Percentiles rank a stretch among this genome's conserved stretches.
phyloP scores from a whole-genome alignment of 2,797 vertebrate genomes.

The Hyperoplus lanceolatus region DNA sequence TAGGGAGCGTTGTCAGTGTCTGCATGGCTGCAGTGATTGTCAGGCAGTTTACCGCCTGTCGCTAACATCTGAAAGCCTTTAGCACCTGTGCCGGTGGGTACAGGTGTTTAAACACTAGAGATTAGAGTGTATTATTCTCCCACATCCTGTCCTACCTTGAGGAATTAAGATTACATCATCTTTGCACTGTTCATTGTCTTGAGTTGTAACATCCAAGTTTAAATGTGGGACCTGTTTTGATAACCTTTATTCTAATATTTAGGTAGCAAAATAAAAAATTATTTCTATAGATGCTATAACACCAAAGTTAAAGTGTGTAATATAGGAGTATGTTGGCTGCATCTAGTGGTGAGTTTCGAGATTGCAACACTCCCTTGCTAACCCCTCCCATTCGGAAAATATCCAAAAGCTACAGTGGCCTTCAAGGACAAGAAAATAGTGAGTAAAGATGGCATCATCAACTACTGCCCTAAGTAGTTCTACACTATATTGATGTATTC shows the following conservation, averaged over 20 bases:
- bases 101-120: constrained; percentile 27
- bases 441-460: too few species aligned
- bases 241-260: neutral
- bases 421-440: too few species aligned
- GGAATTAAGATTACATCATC: neutral
- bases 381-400: too few species aligned
- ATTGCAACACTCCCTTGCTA: too few species aligned
- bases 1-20: constrained; percentile 69
- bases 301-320: too few species aligned
- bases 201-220: neutral
- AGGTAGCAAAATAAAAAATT: neutral
- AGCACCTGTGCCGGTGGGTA: constrained; percentile 59
- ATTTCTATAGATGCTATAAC: neutral
- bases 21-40: constrained; percentile 70
- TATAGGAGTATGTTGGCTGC: too few species aligned
- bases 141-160: neutral
- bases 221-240: neutral
- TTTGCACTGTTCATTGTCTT: neutral
- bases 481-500: too few species aligned
- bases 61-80: constrained; percentile 66
- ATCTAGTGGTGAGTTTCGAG: too few species aligned
- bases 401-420: too few species aligned
- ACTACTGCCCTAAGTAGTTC: too few species aligned
- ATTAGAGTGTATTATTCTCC: constrained; percentile 19
- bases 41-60: constrained; percentile 64